Evolutionary conservation across 2,888 invertebrate species (phyloP).

Genomic region (Allophyes oxyacanthae): DNA sequence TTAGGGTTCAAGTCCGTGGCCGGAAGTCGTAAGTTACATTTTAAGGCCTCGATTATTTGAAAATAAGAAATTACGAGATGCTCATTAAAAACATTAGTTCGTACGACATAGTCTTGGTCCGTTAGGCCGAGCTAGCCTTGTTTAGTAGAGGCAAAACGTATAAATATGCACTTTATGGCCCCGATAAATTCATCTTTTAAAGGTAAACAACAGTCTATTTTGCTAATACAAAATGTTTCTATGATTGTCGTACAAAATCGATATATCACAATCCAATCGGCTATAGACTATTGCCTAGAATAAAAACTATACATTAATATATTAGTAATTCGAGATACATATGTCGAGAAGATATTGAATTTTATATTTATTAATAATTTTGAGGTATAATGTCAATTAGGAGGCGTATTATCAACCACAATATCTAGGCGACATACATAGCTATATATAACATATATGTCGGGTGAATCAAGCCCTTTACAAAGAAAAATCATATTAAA

Average conservation of each 20-base stretch:
- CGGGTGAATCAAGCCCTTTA: slow-evolving; percentile 58
- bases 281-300: slow-evolving; percentile 60
- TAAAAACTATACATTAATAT: slow-evolving; percentile 66
- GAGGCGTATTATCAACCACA: slow-evolving; percentile 21
- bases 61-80: slow-evolving; percentile 12
- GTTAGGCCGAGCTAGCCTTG: slow-evolving; percentile 24
- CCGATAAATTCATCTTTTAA: slow-evolving; percentile 43
- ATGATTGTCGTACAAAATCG: slow-evolving; percentile 62
- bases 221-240: slow-evolving; percentile 43
- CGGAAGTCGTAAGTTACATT: slow-evolving; percentile 12
- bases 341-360: slow-evolving; percentile 47
- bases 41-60: slow-evolving; percentile 33
- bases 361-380: slow-evolving; percentile 9
- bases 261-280: slow-evolving; percentile 63
- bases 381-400: slow-evolving; percentile 22
- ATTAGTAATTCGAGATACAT: slow-evolving; percentile 73
- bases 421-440: slow-evolving; percentile 60
- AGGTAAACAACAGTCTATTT: slow-evolving; percentile 52
- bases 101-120: slow-evolving; percentile 16
- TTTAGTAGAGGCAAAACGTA: slow-evolving; percentile 39
- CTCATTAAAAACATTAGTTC: slow-evolving; percentile 15
- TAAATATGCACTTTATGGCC: slow-evolving; percentile 54
- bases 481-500: slow-evolving; percentile 59
- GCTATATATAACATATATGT: slow-evolving; percentile 61
- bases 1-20: slow-evolving; percentile 13